Evolutionary conservation across 2,113 vertebrate genomes (phyloP), one percentile per base, ranked within the genome.

Genomic region (Pteronura brasiliensis): DNA sequence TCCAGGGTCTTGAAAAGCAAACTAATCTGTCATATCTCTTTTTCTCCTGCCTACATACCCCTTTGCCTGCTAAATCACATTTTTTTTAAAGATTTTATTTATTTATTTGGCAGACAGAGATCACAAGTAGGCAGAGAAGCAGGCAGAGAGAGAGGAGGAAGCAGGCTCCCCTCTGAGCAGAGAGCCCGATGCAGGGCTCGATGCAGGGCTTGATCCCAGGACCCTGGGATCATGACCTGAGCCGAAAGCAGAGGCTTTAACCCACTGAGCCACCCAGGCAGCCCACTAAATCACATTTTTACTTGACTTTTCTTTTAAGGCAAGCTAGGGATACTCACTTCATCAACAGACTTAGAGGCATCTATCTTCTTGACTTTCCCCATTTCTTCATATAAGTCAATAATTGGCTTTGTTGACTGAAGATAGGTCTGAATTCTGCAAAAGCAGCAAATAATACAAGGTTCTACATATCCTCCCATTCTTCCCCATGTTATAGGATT

Each of bases 381-480:
- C 61, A 98, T 98, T 98, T 99, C 99, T 98, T 99, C 99, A 96
- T 99, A 99, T 97, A 98, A 98, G 29, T 99, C 99, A 98, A 99
- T 99, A 96, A 99, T 99, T 88, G 99, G 99, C 95, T 98, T 99
- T 25, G 99, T 99, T 87, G 99, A 99, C 97, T 99, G 98, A 96
- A 99, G 99, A 96, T 99, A 99, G 0, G 99, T 99, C 96, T 99
- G 98, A 98, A 99, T 99, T 99, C 99, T 99, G 98, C 55, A 97
- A 98, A 47, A 86, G 95, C 98, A 95, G 87, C 97, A 82, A 98
- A 86, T 49, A 82, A 47, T 63, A 14, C 1, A 42, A 31, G 39
- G 44, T 59, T 95, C 34, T 74, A 71, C 76, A 74, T 77, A 86
- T 25, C 21, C 31, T 29, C 21, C 42, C 67, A 29, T 31, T 94